Conservation (phyloP, 1,140 invertebrate genomes). For the Drosophila quadrilineata region DNA sequence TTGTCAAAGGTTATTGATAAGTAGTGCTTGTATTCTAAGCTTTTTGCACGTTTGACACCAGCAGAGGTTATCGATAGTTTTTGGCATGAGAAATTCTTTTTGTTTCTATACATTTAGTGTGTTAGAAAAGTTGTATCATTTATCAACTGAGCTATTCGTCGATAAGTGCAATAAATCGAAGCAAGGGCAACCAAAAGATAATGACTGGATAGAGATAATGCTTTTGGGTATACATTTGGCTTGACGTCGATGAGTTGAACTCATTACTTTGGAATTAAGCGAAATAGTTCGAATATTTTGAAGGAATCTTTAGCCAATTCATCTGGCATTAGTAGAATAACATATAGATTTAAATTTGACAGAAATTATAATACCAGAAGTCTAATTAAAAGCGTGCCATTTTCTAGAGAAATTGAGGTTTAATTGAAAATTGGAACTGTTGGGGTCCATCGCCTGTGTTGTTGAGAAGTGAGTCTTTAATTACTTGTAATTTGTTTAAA, state of each 20-base stretch:
- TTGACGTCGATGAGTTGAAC: conserved; percentile 9
- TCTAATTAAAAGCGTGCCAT: too few species aligned
- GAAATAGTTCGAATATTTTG: too few species aligned
- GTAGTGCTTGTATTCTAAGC: conserved; percentile 2
- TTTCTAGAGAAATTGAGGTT: too few species aligned
- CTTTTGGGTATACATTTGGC: neutral
- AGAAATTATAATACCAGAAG: neutral
- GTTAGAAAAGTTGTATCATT: conserved; percentile 71
- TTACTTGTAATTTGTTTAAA: conserved; percentile 79
- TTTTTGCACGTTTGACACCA: conserved; percentile 8
- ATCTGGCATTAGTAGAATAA: too few species aligned
- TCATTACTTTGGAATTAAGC: conserved; percentile 9
- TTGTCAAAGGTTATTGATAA: too few species aligned
- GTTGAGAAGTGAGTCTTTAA: conserved; percentile 61
- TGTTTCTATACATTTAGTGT: conserved; percentile 52
- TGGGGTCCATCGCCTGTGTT: neutral
- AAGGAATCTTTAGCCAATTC: too few species aligned
- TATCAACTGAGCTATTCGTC: conserved; percentile 45
- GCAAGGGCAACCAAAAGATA: conserved; percentile 27
- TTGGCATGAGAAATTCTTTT: conserved; percentile 24
- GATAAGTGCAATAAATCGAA: conserved; percentile 72
- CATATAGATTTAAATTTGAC: too few species aligned
- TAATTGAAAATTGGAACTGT: neutral
- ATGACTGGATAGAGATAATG: conserved; percentile 26
- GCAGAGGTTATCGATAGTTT: conserved; percentile 10